Evolutionary conservation across 2,797 vertebrate genomes (phyloP).

Genomic region (Xyrichtys novacula): DNA sequence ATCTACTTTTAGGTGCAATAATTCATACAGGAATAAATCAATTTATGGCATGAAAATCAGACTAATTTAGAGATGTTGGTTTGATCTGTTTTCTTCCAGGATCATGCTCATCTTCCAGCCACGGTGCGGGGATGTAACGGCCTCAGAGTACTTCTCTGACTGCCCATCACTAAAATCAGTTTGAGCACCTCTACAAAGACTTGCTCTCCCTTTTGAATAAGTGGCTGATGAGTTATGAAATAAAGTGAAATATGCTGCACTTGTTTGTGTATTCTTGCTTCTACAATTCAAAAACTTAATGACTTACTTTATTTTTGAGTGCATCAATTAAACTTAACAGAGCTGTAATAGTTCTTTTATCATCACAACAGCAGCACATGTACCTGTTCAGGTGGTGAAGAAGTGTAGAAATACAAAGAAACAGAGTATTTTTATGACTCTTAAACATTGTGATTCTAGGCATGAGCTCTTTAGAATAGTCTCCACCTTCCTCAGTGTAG

Average conservation of each 20-base stretch:
- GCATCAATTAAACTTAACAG: too few species aligned
- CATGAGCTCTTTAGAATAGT: too few species aligned
- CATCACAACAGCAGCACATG: too few species aligned
- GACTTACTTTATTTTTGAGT: too few species aligned
- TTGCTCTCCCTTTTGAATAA: background rate
- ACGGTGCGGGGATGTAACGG: background rate
- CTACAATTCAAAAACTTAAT: background rate
- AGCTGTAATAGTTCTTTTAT: too few species aligned
- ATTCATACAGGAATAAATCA: background rate
- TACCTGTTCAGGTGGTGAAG: too few species aligned
- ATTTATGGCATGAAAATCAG: background rate
- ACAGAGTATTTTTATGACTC: too few species aligned
- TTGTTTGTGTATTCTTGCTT: background rate
- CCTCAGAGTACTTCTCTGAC: slow-evolving; percentile 22
- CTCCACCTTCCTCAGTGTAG: too few species aligned
- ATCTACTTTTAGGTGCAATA: background rate
- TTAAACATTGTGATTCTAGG: too few species aligned
- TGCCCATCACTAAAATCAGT: slow-evolving; percentile 9
- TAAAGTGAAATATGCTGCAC: slow-evolving; percentile 25
- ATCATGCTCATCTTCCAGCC: slow-evolving; percentile 27
- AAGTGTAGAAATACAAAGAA: too few species aligned
- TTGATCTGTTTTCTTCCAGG: slow-evolving; percentile 42
- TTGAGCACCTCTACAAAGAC: background rate
- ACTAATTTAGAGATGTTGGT: background rate
- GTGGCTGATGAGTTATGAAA: background rate